A percentile compares a stretch with the other conserved stretches of the same genome.
Evolutionary conservation across 2,113 vertebrate species (phyloP).

Genomic region (Leuciscus idus): DNA sequence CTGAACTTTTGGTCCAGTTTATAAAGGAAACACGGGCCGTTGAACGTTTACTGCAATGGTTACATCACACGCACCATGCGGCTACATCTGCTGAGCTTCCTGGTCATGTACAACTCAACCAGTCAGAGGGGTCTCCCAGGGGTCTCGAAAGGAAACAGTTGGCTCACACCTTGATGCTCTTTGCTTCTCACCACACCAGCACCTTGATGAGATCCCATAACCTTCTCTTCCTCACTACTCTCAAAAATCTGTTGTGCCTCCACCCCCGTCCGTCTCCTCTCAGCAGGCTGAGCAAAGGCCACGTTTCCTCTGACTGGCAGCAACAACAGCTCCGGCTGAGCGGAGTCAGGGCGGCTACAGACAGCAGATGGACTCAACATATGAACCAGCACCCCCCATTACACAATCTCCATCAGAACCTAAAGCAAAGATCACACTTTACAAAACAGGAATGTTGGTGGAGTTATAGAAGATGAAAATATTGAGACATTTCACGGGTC

Average conservation of each 20-base stretch:
- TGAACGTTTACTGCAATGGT: slow-evolving; percentile 1
- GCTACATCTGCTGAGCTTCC: slow-evolving; percentile 4
- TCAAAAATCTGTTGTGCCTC: slow-evolving; percentile 5
- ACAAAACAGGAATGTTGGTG: background rate
- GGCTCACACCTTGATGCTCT: slow-evolving; percentile 19
- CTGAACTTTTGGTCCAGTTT: slow-evolving; percentile 28
- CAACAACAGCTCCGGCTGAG: slow-evolving; percentile 57
- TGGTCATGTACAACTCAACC: background rate
- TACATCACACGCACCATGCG: slow-evolving; percentile 14
- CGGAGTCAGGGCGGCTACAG: slow-evolving; percentile 47
- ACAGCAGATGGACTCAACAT: slow-evolving; percentile 58
- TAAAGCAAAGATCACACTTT: background rate
- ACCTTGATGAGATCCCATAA: background rate
- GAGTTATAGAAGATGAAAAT: background rate
- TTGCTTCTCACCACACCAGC: background rate
- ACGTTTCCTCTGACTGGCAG: slow-evolving; percentile 61
- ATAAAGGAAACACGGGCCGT: slow-evolving; percentile 26
- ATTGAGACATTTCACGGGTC: background rate
- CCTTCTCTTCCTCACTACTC: slow-evolving; percentile 1
- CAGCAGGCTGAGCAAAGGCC: slow-evolving; percentile 46
- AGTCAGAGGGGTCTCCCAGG: background rate
- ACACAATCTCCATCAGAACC: slow-evolving; percentile 16
- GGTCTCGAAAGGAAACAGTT: background rate
- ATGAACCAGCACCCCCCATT: slow-evolving; percentile 33
- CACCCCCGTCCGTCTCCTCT: background rate